phyloP scores from a whole-genome alignment of 2,113 vertebrate species.

The Tragelaphus buxtoni region DNA sequence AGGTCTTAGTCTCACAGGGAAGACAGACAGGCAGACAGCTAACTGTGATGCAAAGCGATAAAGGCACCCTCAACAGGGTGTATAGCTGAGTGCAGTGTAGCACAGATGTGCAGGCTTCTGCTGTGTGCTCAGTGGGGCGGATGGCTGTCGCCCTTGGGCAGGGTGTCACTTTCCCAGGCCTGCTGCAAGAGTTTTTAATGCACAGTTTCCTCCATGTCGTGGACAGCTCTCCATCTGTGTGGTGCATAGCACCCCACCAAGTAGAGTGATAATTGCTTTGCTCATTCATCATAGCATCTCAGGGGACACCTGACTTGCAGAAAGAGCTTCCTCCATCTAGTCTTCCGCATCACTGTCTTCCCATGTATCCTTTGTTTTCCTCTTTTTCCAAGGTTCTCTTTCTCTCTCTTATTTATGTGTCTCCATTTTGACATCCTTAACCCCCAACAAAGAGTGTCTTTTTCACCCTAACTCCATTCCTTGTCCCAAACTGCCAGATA shows the following conservation, averaged over 20 bases:
- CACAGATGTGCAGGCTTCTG: neutral
- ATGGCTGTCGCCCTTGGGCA: neutral
- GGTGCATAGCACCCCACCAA: neutral
- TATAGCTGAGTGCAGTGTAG: neutral
- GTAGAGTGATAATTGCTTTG: neutral
- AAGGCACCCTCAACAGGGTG: neutral
- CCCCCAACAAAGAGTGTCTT: neutral
- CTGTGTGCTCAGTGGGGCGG: neutral
- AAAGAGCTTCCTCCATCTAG: neutral
- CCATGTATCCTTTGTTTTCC: neutral
- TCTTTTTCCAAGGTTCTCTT: neutral
- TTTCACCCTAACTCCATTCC: neutral
- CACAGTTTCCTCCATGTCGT: neutral
- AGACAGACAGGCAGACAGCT: neutral
- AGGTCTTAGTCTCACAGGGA: neutral
- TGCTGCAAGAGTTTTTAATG: neutral
- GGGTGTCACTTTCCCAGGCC: neutral
- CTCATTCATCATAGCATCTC: neutral
- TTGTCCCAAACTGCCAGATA: neutral
- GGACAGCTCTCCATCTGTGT: constrained; percentile 5
- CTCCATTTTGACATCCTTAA: neutral
- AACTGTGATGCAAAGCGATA: neutral
- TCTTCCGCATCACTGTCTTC: neutral
- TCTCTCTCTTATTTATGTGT: neutral
- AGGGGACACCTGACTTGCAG: neutral